phyloP scores from a whole-genome alignment of 64 coral and sea anemone species.

The Montipora capricornis region DNA sequence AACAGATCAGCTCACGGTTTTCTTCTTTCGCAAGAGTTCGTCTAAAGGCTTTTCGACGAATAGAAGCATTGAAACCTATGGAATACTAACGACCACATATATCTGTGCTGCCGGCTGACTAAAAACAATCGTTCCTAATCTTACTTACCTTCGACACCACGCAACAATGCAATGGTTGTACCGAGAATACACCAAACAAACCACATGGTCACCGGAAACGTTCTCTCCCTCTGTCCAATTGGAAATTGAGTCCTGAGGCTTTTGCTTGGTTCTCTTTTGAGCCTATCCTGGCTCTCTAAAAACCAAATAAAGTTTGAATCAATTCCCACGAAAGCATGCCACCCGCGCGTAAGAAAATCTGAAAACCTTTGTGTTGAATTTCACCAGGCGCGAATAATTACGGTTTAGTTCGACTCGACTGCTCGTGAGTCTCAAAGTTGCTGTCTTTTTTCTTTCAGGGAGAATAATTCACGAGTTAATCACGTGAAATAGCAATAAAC shows the following conservation, averaged over 20 bases:
- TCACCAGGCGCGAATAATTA: background rate
- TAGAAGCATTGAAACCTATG: background rate
- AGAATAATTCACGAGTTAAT: background rate
- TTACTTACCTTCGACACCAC: constrained; percentile 15
- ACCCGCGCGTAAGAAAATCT: background rate
- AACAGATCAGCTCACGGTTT: too few relatives aligned
- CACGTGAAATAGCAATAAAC: background rate
- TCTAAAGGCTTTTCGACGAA: background rate
- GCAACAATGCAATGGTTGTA: background rate
- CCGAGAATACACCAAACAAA: background rate
- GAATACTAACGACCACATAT: background rate
- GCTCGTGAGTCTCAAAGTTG: background rate
- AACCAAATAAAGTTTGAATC: background rate
- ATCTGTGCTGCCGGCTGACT: background rate
- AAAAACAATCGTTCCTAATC: background rate
- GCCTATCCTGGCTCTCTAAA: background rate
- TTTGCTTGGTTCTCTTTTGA: background rate
- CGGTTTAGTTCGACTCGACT: constrained; percentile 3
- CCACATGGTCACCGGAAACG: background rate
- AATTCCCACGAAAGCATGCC: background rate
- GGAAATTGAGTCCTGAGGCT: background rate
- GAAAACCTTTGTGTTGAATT: background rate
- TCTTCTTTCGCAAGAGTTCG: too few relatives aligned
- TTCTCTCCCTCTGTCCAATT: background rate
- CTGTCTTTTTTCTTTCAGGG: background rate